Evolutionary conservation across 2,888 invertebrate genomes (phyloP).

Genomic region (Drosophila meridiana): DNA sequence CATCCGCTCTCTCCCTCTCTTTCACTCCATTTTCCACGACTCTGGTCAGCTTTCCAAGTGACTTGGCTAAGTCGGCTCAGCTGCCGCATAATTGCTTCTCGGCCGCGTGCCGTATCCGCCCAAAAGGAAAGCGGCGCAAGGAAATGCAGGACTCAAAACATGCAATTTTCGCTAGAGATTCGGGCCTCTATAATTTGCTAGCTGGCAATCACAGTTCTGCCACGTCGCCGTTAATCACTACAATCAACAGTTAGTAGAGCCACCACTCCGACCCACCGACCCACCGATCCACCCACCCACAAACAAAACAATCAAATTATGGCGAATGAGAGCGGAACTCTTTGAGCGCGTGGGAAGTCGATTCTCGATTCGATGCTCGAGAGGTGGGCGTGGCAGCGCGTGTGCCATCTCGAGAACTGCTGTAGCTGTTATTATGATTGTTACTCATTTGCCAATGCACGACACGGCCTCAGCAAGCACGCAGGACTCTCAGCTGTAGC

Average conservation of each 20-base stretch:
- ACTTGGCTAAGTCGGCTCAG: conserved; percentile 79
- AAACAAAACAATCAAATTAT: conserved; percentile 78
- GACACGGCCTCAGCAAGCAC: conserved; percentile 18
- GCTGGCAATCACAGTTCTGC: conserved; percentile 52
- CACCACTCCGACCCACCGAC: not conserved
- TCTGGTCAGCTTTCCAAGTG: conserved; percentile 71
- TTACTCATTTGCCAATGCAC: conserved; percentile 36
- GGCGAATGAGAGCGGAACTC: conserved; percentile 35
- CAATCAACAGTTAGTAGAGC: conserved; percentile 76
- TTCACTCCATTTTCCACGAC: not conserved
- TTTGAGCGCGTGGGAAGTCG: conserved; percentile 30
- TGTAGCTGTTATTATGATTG: conserved; percentile 37
- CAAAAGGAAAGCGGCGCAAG: conserved; percentile 16
- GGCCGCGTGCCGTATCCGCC: conserved; percentile 57
- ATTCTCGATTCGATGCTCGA: conserved; percentile 1
- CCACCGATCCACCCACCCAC: conserved; percentile 1
- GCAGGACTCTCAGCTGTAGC: not conserved
- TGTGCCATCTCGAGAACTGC: conserved; percentile 46
- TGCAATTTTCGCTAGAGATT: conserved; percentile 70
- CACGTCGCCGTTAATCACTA: conserved; percentile 74
- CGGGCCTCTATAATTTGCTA: conserved; percentile 46
- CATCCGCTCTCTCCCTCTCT: not conserved
- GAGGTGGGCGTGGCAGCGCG: conserved; percentile 58
- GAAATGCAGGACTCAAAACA: conserved; percentile 63
- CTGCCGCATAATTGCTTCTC: conserved; percentile 51